Evolutionary conservation across 2,797 vertebrate genomes (phyloP), one percentile per base, ranked within the genome.

Genomic region (Otus scops): DNA sequence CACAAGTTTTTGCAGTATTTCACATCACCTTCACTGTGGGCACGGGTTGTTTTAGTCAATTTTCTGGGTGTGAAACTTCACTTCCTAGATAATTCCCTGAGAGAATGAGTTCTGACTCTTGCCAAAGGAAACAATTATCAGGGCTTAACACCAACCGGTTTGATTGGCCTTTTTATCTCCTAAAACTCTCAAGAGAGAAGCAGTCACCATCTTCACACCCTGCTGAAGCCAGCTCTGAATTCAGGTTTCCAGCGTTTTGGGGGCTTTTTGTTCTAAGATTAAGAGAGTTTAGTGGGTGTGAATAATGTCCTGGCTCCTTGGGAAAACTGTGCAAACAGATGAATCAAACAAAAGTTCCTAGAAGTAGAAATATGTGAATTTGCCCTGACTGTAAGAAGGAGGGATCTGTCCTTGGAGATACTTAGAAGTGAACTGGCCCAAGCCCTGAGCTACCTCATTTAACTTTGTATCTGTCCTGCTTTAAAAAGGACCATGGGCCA

Each of bases 131-230:
- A 39, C 11, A 47, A 61, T 75, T 61, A 34, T 38, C 27, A 7
- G 0, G 0, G 19, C 3, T 68, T 60, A 64, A 60, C 16, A 54
- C 45, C 30, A 28, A 27, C 8, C 5, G 3, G 53, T 30, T 48
- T 53, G 26, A 53, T 20, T 61, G 14, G 24, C 6, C 19, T 50
- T 81, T 73, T 85, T 21, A 19, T 24, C 23, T 74, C 67, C 32
- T 22, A 13, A n/a, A 30, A n/a, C 10, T 43, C 45, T 30, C 1
- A 0, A 34, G 10, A 74, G 9, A 54, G 22, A 28, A 77, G 22
- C 45, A 45, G 21, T 26, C 30, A 53, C 60, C 67, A 67, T 16
- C 60, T 48, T 56, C 41, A 56, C 54, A 48, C 6, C 21, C 48
- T 65, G 11, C 9, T 14, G 75, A 30, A 84, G n/a, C 23, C 54